phyloP scores from a whole-genome alignment of 2,888 invertebrate genomes.

The Limnephilus auricula region DNA sequence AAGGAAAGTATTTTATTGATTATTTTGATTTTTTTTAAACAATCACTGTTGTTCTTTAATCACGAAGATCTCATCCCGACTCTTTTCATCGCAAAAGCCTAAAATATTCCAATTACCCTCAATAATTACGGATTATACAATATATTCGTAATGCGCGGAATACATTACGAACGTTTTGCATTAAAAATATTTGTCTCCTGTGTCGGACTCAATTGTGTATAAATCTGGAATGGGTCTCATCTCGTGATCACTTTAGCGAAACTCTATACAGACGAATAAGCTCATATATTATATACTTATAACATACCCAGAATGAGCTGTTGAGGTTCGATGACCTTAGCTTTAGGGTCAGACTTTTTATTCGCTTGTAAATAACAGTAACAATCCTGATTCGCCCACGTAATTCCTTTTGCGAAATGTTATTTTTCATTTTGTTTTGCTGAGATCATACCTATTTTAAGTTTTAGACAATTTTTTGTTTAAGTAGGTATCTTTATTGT shows the following conservation, averaged over 20 bases:
- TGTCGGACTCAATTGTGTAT: not conserved
- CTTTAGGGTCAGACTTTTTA: slow-evolving; percentile 26
- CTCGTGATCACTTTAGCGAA: slow-evolving; percentile 19
- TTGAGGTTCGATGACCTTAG: slow-evolving; percentile 27
- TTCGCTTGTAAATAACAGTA: slow-evolving; percentile 14
- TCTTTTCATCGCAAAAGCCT: not conserved
- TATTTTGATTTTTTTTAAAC: no score
- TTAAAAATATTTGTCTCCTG: not conserved
- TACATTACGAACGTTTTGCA: not conserved
- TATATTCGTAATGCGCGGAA: not conserved
- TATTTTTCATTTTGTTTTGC: not conserved
- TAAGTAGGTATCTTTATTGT: not conserved
- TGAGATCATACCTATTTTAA: not conserved
- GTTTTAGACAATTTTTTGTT: not conserved
- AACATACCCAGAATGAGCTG: slow-evolving; percentile 12
- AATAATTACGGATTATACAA: not conserved
- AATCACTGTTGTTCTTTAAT: not conserved
- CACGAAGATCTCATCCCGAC: not conserved
- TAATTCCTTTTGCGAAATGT: slow-evolving; percentile 25
- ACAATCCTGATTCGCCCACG: slow-evolving; percentile 35
- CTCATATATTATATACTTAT: not conserved
- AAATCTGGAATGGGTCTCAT: slow-evolving; percentile 7
- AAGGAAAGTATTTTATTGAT: no score
- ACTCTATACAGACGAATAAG: not conserved
- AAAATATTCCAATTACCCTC: not conserved